Base-by-base conservation (phyloP, 2,797 vertebrate species). In the Diceros bicornis region DNA sequence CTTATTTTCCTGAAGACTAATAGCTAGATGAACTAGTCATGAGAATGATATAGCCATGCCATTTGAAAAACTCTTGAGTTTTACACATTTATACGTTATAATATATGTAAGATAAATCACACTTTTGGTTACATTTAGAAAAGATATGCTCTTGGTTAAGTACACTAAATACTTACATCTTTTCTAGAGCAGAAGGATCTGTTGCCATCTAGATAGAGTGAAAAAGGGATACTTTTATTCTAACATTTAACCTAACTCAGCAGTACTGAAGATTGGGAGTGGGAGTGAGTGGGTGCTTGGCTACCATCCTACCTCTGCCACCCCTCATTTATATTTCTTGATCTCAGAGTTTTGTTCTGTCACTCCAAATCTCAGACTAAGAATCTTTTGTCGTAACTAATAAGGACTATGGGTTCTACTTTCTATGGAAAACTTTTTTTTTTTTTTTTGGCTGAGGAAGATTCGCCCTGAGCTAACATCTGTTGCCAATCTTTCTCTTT, bases 61-160 rank as follows among this genome's bases (percentile, higher is more conserved):
- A 34, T 34, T n/a, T 69, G 68, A 87, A 97, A 94, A 96, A 7
- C 32, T 50, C 66, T 95, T 47, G 69, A 68, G 69, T 64, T 83
- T 89, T 84, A 23, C 4, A 69, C 2, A 66, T 89, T 78, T 91
- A 37, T 55, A 62, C 20, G 32, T 57, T 74, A 72, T 32, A 82
- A 64, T 16, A 44, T 27, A 77, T 74, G 59, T 71, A 93, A 82
- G 20, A 57, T 16, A 77, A 95, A 92, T 34, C 52, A 41, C 41
- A 41, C 41, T 41, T 41, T 41, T 41, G 41, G 41, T 41, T 84
- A 7, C 32, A 87, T 79, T 91, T 79, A 84, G 55, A 86, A 87
- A 90, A 92, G 20, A 84, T 57, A 4, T 4, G 32, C 95, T 87
- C 55, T 47, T 47, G 59, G 1, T 59, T 27, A 93, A 62, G 17